These are phyloP conservation scores for Steinernema khuongi DNA, from an alignment of 1,140 invertebrate species.

Conservation along the genomic window DNA sequence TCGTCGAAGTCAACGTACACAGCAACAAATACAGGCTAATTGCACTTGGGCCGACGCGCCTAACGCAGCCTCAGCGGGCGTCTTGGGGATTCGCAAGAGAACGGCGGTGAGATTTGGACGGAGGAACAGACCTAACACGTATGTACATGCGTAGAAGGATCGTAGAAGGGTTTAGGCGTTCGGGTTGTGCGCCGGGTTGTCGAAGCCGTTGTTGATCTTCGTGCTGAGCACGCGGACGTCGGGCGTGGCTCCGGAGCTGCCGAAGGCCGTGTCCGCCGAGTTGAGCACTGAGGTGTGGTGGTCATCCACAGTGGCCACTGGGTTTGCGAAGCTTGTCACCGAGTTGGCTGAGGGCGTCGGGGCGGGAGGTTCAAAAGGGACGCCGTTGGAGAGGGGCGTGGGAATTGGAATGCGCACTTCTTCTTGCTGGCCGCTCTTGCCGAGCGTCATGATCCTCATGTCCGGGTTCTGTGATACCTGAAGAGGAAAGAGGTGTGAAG, in stretches of 20 bases:
- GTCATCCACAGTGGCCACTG: neutral
- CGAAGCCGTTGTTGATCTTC: constrained; percentile 9
- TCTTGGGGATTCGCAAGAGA: neutral
- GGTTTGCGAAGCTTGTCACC: neutral
- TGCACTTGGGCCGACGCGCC: neutral
- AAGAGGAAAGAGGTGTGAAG: neutral
- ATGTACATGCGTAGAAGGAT: neutral
- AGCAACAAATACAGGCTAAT: constrained; percentile 6
- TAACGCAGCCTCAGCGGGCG: constrained; percentile 1
- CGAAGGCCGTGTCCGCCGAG: neutral
- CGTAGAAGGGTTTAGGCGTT: neutral
- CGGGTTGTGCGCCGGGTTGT: neutral
- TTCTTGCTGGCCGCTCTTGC: neutral
- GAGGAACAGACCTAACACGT: neutral
- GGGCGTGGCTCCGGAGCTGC: neutral
- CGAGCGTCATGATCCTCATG: neutral
- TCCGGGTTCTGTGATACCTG: neutral
- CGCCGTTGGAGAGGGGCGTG: too few relatives aligned
- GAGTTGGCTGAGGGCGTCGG: neutral
- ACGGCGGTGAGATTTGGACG: neutral
- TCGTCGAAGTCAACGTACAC: neutral
- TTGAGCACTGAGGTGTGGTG: neutral
- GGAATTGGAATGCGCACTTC: neutral
- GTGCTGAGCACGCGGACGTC: neutral
- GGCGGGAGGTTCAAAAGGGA: neutral